Percentiles rank a stretch among this genome's conserved stretches.
phyloP scores from a whole-genome alignment of 1,140 invertebrate genomes.

The Sarcophaga peregrina region DNA sequence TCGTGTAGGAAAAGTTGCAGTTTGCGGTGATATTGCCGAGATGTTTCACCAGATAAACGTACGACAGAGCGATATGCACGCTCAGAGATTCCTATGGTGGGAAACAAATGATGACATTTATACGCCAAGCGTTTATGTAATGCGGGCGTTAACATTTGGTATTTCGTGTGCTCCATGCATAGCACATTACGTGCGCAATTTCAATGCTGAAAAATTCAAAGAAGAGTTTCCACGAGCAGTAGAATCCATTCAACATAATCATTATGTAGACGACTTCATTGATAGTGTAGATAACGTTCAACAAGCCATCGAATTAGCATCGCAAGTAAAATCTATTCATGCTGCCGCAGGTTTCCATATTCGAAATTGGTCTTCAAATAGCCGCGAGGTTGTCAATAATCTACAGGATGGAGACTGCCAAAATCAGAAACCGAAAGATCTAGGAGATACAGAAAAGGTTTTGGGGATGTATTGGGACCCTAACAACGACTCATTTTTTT shows the following conservation, averaged over 20 bases:
- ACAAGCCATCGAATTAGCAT: not conserved
- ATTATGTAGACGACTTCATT: slow-evolving; percentile 31
- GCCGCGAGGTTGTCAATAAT: not conserved
- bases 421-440: not conserved
- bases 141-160: slow-evolving; percentile 24
- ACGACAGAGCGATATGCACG: not conserved
- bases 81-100: slow-evolving; percentile 32
- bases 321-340: slow-evolving; percentile 20
- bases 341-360: not conserved
- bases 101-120: not conserved
- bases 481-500: slow-evolving; percentile 12
- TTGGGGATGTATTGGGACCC: slow-evolving; percentile 44
- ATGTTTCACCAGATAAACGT: too few relatives aligned
- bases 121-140: slow-evolving; percentile 20
- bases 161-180: slow-evolving; percentile 36
- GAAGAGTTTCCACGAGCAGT: slow-evolving; percentile 27
- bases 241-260: slow-evolving; percentile 47
- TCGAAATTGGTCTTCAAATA: slow-evolving; percentile 22
- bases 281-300: not conserved
- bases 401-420: not conserved
- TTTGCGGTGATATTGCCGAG: too few relatives aligned
- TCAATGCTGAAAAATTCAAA: slow-evolving; percentile 3
- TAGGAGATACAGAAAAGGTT: slow-evolving; percentile 22
- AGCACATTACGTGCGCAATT: slow-evolving; percentile 29
- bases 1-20: slow-evolving; percentile 3